Base-by-base conservation (phyloP, 2,888 invertebrate genomes). In the Spialia ferax region DNA sequence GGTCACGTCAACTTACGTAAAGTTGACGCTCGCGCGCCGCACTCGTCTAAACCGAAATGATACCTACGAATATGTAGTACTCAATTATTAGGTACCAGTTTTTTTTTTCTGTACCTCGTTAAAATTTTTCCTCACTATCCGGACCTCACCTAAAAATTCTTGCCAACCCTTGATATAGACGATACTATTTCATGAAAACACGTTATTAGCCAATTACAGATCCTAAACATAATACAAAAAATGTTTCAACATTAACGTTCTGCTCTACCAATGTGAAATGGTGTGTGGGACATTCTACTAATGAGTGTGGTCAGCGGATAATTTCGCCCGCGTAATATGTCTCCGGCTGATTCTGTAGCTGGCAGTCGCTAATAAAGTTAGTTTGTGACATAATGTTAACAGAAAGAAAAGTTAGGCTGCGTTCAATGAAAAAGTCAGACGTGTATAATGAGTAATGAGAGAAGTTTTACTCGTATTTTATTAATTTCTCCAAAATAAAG, bases 281-380 rank as follows among this genome's bases (percentile, higher is more conserved):
- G 45, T 45, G 45, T 45, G 45, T 20, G 22, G 63, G 45, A 45
- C 63, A 48, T 63, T 23, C 26, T 26, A 55, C 42, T 63, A 45
- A 63, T 48, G 45, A 48, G 29, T 48, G 48, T 48, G 48, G 60
- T 29, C 48, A 60, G 18, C 26, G 52, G 32, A 61, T 45, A 20
- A 63, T 55, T 52, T 20, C 29, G 18, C 18, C 20, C n/a, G 38
- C 35, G 13, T 57, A 23, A 57, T 42, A 42, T 63, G 20, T 63
- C 50, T 61, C 45, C 35, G 29, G 8, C 11, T 63, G 26, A 54
- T 45, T 42, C 54, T 18, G 26, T 38, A 18, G 38, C 18, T 54
- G 54, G 15, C 54, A 63, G 23, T 54, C 18, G 38, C 13, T 26
- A 55, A 63, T 63, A 63, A 26, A 55, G 22, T 54, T 38, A 52